Evolutionary conservation across 2,888 invertebrate species (phyloP).

Genomic region (Adineta ricciae): DNA sequence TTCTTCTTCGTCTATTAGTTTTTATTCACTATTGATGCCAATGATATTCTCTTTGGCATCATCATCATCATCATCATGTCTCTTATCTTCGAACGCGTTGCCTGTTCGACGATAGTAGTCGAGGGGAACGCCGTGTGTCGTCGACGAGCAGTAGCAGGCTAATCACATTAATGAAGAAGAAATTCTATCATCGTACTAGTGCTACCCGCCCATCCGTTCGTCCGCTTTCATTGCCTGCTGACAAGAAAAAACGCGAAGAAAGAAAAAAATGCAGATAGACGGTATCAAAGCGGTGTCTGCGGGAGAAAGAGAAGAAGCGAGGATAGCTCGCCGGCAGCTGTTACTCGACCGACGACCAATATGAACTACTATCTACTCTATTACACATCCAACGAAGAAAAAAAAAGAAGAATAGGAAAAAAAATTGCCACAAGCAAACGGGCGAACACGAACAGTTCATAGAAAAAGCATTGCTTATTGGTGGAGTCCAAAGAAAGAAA

Average conservation of each 20-base stretch:
- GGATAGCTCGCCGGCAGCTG: conserved; percentile 7
- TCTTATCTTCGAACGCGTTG: neutral
- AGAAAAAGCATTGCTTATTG: neutral
- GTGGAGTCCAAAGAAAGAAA: neutral
- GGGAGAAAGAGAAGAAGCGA: neutral
- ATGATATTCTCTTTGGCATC: neutral
- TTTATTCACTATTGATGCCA: neutral
- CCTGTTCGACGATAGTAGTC: neutral
- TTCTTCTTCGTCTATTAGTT: neutral
- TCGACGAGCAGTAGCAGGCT: neutral
- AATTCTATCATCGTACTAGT: neutral
- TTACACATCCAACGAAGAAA: neutral
- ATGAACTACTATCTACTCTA: conserved; percentile 1
- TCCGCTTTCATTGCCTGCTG: neutral
- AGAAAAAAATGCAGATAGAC: neutral
- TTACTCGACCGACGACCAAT: conserved; percentile 2
- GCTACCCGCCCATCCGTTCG: neutral
- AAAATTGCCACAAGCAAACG: neutral
- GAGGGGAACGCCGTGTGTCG: neutral
- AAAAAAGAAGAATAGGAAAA: neutral
- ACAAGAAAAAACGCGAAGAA: neutral
- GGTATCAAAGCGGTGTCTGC: neutral
- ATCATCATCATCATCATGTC: neutral
- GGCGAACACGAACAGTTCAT: neutral
- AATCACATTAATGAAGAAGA: conserved; percentile 14